Percentiles rank a stretch among this genome's conserved stretches.
phyloP scores from a whole-genome alignment of 2,113 vertebrate species.

The Mormyrus iriodes region DNA sequence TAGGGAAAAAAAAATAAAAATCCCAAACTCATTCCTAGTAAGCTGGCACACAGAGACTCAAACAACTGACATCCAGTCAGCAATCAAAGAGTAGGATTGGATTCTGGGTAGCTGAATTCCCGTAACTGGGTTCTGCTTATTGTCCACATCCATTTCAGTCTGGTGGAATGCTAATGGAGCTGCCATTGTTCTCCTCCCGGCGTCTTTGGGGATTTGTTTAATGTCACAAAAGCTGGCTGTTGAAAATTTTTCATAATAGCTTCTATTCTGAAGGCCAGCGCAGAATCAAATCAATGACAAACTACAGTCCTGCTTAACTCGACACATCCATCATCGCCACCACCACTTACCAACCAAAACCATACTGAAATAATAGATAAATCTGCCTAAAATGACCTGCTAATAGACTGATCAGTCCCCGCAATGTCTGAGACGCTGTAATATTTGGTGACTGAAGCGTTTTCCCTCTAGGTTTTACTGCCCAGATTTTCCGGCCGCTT shows the following conservation, averaged over 20 bases:
- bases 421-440: neutral
- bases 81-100: neutral
- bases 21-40: neutral
- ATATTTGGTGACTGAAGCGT: neutral
- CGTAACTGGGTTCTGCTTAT: conserved; percentile 18
- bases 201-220: neutral
- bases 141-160: neutral
- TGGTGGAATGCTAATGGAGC: neutral
- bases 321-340: neutral
- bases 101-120: conserved; percentile 12
- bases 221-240: neutral
- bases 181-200: neutral
- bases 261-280: neutral
- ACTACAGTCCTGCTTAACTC: neutral
- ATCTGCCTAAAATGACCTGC: neutral
- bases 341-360: neutral
- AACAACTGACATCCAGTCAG: neutral
- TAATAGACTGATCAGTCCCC: neutral
- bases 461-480: neutral
- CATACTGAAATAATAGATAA: neutral
- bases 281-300: neutral
- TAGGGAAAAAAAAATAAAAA: neutral
- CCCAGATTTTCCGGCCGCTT: neutral
- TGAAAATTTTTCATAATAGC: neutral
- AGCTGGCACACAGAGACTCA: neutral